These are phyloP conservation scores for Sebastes trivittatus DNA, from an alignment of 2,797 vertebrate genomes.

Conservation along the genomic window DNA sequence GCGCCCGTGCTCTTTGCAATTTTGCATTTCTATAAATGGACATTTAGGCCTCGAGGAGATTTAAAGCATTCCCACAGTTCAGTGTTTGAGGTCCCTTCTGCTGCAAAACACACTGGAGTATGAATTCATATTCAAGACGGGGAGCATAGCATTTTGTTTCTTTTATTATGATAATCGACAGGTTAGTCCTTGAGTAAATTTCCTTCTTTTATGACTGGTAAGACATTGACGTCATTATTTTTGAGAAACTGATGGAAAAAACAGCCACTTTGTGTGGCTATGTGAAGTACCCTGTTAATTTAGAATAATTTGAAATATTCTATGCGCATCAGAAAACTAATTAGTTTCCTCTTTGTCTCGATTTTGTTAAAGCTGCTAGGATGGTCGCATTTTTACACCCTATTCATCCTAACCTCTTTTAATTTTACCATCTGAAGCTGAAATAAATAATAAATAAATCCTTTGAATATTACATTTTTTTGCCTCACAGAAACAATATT, in stretches of 20 bases:
- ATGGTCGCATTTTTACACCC: no score
- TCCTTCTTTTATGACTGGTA: neutral
- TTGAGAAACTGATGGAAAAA: neutral
- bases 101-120: neutral
- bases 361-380: neutral
- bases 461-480: neutral
- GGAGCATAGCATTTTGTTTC: neutral
- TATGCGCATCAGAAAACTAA: neutral
- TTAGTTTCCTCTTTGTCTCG: neutral
- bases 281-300: neutral
- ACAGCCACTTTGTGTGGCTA: neutral
- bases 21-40: constrained; percentile 33
- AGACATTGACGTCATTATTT: neutral
- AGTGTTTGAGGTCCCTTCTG: neutral
- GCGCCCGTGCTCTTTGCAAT: neutral
- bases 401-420: neutral
- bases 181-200: neutral
- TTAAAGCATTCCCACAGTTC: neutral
- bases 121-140: neutral
- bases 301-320: neutral
- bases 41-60: constrained; percentile 7
- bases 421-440: neutral
- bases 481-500: neutral
- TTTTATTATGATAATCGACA: neutral
- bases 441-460: no score